phyloP scores from a whole-genome alignment of 2,888 invertebrate genomes.

The Andrena camellia region DNA sequence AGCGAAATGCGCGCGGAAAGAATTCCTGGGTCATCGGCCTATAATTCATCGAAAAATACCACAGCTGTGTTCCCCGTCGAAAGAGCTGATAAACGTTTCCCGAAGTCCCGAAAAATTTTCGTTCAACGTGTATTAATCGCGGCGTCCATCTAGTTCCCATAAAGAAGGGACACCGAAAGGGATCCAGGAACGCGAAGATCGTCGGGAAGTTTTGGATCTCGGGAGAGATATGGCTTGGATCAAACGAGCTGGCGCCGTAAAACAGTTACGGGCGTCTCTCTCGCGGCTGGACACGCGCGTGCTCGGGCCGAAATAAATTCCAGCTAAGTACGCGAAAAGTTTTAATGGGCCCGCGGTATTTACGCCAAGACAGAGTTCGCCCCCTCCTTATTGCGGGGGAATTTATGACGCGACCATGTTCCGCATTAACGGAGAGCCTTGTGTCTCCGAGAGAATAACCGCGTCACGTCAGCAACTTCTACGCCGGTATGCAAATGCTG shows the following conservation, averaged over 20 bases:
- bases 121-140: neutral
- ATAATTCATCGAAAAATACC: too few relatives aligned
- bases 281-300: constrained; percentile 35
- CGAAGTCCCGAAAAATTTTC: too few relatives aligned
- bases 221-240: constrained; percentile 10
- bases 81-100: too few relatives aligned
- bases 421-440: constrained; percentile 42
- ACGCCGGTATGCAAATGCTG: constrained; percentile 40
- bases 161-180: neutral
- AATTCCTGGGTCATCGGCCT: too few relatives aligned
- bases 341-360: constrained; percentile 76
- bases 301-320: constrained; percentile 69
- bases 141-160: neutral
- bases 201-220: constrained; percentile 26
- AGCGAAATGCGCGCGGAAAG: too few relatives aligned
- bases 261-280: constrained; percentile 35
- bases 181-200: neutral
- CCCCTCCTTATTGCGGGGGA: constrained; percentile 54
- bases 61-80: too few relatives aligned
- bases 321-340: constrained; percentile 74
- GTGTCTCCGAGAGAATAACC: constrained; percentile 26
- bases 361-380: constrained; percentile 53
- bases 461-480: constrained; percentile 25
- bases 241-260: constrained; percentile 23
- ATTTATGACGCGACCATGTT: constrained; percentile 69